Percentiles rank a stretch among this genome's conserved stretches.
These are phyloP conservation scores for Tiaroga cobitis DNA, from an alignment of 2,797 vertebrate species.

Conservation along the genomic window DNA sequence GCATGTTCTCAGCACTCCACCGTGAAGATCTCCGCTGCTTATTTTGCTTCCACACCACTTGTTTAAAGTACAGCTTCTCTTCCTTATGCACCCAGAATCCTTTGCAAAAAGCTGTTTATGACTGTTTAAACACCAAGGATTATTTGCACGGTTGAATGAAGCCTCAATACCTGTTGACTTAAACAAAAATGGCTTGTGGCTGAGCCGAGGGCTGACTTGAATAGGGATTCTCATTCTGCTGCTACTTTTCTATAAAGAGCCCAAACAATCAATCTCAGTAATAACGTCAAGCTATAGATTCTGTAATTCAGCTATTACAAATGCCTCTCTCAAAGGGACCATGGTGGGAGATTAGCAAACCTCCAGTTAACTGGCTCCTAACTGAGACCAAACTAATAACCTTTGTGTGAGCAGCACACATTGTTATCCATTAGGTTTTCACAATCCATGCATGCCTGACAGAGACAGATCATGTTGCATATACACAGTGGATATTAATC, in stretches of 20 bases:
- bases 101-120: constrained; percentile 3
- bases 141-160: background rate
- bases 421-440: constrained; percentile 11
- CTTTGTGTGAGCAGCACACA: constrained; percentile 12
- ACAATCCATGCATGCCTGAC: constrained; percentile 2
- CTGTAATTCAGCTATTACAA: background rate
- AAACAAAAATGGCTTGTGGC: background rate
- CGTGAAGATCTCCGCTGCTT: constrained; percentile 59
- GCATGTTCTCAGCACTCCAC: constrained; percentile 59
- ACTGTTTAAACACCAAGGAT: background rate
- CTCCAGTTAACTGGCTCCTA: constrained; percentile 30
- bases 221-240: background rate
- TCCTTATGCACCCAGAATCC: constrained; percentile 35
- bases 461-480: background rate
- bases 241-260: background rate
- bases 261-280: background rate
- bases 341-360: background rate
- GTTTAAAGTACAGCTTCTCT: constrained; percentile 68
- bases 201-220: background rate
- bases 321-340: background rate
- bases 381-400: constrained; percentile 17
- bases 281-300: background rate
- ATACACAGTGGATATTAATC: constrained; percentile 17
- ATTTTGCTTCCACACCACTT: constrained; percentile 67
- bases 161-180: constrained; percentile 2